These are phyloP conservation scores for Schlechtendalia chinensis DNA, from an alignment of 1,140 invertebrate genomes.

Conservation along the genomic window DNA sequence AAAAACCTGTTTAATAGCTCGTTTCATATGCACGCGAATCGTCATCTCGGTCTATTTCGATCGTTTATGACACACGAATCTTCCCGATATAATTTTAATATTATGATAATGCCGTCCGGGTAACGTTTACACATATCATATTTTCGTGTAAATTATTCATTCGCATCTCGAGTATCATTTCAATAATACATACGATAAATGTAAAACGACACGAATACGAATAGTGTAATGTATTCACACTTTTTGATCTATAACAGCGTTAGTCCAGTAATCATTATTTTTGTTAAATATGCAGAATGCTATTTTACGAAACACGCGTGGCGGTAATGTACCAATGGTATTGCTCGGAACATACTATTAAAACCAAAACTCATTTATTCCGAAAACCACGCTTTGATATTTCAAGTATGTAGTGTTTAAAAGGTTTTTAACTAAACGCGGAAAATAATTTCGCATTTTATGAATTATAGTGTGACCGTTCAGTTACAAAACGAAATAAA, in stretches of 20 bases:
- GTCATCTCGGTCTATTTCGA: no score
- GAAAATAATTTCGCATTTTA: no score
- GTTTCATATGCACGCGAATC: no score
- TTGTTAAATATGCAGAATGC: neutral
- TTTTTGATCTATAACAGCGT: neutral
- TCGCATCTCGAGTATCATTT: neutral
- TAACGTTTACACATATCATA: no score
- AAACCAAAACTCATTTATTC: neutral
- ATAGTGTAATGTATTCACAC: neutral
- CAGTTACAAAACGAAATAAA: no score
- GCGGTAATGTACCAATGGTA: neutral
- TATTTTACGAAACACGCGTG: neutral
- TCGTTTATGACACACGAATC: no score
- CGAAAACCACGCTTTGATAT: neutral
- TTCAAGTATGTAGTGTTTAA: neutral
- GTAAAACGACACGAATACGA: neutral
- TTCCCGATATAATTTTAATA: no score
- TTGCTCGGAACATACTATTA: neutral
- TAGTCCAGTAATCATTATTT: neutral
- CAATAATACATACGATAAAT: neutral
- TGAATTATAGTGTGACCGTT: no score
- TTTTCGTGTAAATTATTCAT: no score
- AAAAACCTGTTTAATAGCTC: neutral
- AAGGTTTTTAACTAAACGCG: no score
- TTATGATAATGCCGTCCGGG: no score